Conservation (phyloP, 1,140 invertebrate species). For the Pomacea maculata region DNA sequence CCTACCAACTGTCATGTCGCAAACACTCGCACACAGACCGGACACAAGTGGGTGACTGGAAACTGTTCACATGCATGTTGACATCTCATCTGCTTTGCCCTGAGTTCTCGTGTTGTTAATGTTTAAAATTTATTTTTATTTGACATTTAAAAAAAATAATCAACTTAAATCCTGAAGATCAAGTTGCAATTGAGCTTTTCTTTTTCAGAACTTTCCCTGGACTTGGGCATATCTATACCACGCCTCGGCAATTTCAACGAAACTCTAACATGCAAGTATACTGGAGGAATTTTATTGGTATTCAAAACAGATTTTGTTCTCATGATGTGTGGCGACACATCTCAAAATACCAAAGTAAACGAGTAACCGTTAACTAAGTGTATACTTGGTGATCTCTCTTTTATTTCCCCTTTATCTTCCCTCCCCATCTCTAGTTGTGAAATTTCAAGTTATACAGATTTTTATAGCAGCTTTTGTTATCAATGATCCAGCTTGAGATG, state of each 20-base stretch:
- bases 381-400: no score
- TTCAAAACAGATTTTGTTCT: neutral
- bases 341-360: neutral
- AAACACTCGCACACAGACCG: no score
- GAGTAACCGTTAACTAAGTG: neutral
- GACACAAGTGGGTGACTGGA: no score
- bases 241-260: neutral
- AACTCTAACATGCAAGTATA: neutral
- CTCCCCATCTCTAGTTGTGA: no score
- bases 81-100: neutral
- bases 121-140: neutral
- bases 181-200: neutral
- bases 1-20: no score
- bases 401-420: no score
- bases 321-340: neutral
- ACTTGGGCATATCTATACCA: neutral
- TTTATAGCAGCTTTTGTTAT: no score
- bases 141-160: no score
- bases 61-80: no score
- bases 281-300: neutral
- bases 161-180: no score
- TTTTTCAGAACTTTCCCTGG: slow-evolving; percentile 3
- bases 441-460: no score
- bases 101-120: neutral
- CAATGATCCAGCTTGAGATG: neutral